Percentiles rank a stretch among this genome's conserved stretches.
These are phyloP conservation scores for Alca torda DNA, from an alignment of 2,797 vertebrate species.

Conservation along the genomic window DNA sequence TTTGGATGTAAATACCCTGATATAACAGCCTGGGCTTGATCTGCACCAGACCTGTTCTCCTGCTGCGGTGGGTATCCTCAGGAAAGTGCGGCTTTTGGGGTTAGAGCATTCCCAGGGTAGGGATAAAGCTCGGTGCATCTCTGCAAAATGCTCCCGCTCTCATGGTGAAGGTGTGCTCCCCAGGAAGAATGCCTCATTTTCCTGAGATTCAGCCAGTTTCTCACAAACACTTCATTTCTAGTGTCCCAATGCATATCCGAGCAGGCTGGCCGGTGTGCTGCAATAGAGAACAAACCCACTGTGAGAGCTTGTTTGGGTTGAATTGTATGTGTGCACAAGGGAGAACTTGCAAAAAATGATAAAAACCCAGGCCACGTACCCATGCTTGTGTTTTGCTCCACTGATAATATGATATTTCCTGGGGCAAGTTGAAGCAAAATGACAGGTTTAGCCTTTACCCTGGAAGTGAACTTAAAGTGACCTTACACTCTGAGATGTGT, in stretches of 20 bases:
- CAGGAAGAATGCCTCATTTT: background rate
- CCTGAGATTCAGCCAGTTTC: background rate
- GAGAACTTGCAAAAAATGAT: background rate
- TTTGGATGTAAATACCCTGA: background rate
- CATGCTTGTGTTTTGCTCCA: background rate
- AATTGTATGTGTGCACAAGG: background rate
- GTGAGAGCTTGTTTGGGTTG: background rate
- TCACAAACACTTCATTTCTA: background rate
- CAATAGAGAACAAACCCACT: background rate
- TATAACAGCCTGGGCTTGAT: background rate
- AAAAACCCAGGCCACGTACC: background rate
- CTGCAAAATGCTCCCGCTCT: background rate
- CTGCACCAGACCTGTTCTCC: background rate
- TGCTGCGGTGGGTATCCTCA: background rate
- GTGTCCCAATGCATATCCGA: background rate
- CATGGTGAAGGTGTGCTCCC: background rate
- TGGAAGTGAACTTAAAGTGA: slow-evolving; percentile 14
- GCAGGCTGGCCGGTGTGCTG: background rate
- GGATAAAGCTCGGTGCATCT: background rate
- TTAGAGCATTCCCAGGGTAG: background rate
- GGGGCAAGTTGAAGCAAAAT: background rate
- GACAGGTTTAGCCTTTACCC: background rate
- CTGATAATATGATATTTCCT: background rate
- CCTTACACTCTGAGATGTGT: background rate
- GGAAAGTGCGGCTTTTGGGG: background rate